phyloP scores from a whole-genome alignment of 2,888 invertebrate species.

The Ormyrus rosae region DNA sequence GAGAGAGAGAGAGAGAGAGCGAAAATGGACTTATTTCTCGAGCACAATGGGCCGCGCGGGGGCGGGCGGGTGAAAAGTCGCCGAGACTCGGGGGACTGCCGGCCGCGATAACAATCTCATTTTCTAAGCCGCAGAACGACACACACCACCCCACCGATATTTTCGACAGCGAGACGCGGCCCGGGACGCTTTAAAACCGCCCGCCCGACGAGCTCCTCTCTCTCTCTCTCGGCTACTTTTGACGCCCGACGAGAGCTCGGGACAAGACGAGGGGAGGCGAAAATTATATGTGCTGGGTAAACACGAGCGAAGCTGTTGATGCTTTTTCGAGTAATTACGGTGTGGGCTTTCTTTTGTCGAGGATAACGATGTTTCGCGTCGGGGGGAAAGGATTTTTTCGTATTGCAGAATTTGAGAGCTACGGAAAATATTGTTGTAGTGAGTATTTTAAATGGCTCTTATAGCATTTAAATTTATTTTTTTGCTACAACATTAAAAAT shows the following conservation, averaged over 20 bases:
- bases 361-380: too few species aligned
- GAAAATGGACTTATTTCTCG: conserved; percentile 56
- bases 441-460: too few species aligned
- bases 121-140: conserved; percentile 55
- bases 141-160: neutral
- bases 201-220: conserved; percentile 4
- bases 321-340: neutral
- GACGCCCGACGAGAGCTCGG: too few species aligned
- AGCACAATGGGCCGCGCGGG: conserved; percentile 38
- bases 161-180: neutral
- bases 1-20: conserved; percentile 24
- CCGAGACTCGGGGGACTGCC: neutral
- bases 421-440: too few species aligned
- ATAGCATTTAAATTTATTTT: too few species aligned
- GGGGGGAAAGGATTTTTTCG: too few species aligned
- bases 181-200: conserved; percentile 42
- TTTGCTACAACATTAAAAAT: too few species aligned
- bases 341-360: neutral
- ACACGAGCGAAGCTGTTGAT: too few species aligned
- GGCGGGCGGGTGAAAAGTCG: conserved; percentile 31
- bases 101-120: conserved; percentile 57
- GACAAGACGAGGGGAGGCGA: neutral
- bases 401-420: too few species aligned
- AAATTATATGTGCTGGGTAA: conserved; percentile 10
- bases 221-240: neutral